Evolutionary conservation across 2,797 vertebrate species (phyloP).

Genomic region (Natrix natrix): DNA sequence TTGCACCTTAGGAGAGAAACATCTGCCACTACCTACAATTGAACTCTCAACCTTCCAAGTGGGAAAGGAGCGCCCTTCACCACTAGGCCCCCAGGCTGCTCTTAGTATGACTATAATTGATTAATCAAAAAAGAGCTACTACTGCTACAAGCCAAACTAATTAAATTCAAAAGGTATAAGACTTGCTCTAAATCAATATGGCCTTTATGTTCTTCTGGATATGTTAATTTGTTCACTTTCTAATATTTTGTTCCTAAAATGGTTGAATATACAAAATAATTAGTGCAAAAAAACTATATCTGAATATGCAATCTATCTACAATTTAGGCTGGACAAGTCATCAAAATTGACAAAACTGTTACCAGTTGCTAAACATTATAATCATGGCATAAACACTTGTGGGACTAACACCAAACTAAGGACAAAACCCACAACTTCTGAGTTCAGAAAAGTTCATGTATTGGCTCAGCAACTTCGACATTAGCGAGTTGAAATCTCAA

Average conservation of each 20-base stretch:
- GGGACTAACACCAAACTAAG: background rate
- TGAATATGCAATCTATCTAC: background rate
- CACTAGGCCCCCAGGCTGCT: background rate
- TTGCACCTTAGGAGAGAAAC: too few species aligned
- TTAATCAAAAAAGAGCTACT: background rate
- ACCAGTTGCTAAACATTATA: background rate
- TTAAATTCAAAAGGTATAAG: background rate
- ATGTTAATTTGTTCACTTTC: background rate
- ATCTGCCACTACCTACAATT: too few species aligned
- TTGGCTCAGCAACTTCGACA: background rate
- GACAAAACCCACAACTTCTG: background rate
- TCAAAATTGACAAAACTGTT: background rate
- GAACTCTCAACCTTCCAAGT: too few species aligned
- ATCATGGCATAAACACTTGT: background rate
- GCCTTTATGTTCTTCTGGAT: background rate
- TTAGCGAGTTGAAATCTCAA: background rate
- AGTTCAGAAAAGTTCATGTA: background rate
- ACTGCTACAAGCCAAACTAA: background rate
- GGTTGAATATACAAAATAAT: too few species aligned
- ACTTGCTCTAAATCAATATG: background rate
- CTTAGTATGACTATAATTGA: background rate
- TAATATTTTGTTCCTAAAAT: too few species aligned
- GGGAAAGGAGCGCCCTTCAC: too few species aligned
- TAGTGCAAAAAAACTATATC: too few species aligned
- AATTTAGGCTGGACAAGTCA: background rate